A percentile compares a stretch with the other conserved stretches of the same genome.
These are phyloP conservation scores for Protonibea diacanthus DNA, from an alignment of 2,797 vertebrate species.

Conservation along the genomic window DNA sequence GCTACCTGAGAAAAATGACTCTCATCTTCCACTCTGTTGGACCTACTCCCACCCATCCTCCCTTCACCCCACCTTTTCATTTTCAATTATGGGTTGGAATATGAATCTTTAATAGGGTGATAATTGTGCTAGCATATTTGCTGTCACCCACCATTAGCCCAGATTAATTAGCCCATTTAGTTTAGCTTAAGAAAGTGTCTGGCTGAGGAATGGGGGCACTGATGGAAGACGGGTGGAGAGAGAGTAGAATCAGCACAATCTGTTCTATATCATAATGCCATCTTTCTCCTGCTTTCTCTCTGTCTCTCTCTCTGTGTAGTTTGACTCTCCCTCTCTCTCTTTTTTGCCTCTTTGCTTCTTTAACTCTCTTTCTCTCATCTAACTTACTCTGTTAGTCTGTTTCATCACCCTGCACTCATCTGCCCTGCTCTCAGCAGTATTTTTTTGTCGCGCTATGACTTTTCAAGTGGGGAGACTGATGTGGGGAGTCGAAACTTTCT, in stretches of 20 bases:
- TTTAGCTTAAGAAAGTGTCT: conserved; percentile 87
- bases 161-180: conserved; percentile 90
- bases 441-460: conserved; percentile 38
- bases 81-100: conserved; percentile 85
- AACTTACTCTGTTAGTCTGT: conserved; percentile 48
- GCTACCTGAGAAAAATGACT: conserved; percentile 71
- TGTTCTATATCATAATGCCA: conserved; percentile 76
- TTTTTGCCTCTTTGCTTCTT: conserved; percentile 16
- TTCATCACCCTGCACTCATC: conserved; percentile 49
- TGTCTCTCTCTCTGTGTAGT: conserved; percentile 39
- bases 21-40: conserved; percentile 59
- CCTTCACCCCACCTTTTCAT: conserved; percentile 77
- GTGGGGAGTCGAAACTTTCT: conserved; percentile 40
- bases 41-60: conserved; percentile 65
- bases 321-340: conserved; percentile 6
- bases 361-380: conserved; percentile 40
- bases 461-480: conserved; percentile 42
- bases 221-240: conserved; percentile 74
- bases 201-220: conserved; percentile 83
- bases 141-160: conserved; percentile 89
- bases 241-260: conserved; percentile 83
- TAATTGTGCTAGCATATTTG: conserved; percentile 90
- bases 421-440: conserved; percentile 41
- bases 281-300: conserved; percentile 61
- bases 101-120: conserved; percentile 89